These are phyloP conservation scores for Ovibos moschatus DNA, from an alignment of 2,113 vertebrate species.

Conservation along the genomic window DNA sequence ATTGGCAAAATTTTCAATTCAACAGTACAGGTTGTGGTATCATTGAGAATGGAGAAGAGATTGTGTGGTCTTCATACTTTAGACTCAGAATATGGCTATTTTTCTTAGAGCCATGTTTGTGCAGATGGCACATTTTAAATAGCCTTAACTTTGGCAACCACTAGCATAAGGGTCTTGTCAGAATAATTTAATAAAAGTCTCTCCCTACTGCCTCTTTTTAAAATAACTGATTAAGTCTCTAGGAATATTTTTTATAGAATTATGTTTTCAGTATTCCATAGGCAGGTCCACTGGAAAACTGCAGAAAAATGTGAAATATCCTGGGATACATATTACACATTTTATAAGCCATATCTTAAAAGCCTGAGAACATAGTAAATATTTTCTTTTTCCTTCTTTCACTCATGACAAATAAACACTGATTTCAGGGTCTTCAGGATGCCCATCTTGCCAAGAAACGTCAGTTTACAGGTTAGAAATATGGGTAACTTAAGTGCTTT, in stretches of 20 bases:
- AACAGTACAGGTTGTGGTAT: background rate
- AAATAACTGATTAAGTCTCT: slow-evolving; percentile 21
- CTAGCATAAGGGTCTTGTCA: slow-evolving; percentile 24
- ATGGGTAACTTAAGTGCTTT: slow-evolving; percentile 40
- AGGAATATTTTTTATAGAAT: slow-evolving; percentile 46
- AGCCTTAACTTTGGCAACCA: slow-evolving; percentile 41
- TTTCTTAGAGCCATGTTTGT: slow-evolving; percentile 2
- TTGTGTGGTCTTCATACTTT: background rate
- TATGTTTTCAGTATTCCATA: slow-evolving; percentile 59
- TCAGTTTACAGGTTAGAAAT: slow-evolving; percentile 48
- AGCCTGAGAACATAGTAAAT: slow-evolving; percentile 45
- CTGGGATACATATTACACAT: background rate
- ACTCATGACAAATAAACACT: background rate
- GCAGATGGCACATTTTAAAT: background rate
- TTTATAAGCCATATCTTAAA: slow-evolving; percentile 59
- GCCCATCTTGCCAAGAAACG: slow-evolving; percentile 41
- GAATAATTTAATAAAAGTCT: slow-evolving; percentile 8
- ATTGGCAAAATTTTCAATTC: background rate
- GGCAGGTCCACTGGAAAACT: slow-evolving; percentile 72
- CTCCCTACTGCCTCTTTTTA: slow-evolving; percentile 17
- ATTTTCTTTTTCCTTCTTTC: background rate
- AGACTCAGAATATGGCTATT: background rate
- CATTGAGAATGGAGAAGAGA: background rate
- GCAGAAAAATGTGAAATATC: slow-evolving; percentile 13
- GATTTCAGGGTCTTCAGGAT: slow-evolving; percentile 39